Conservation (phyloP, 2,888 invertebrate species). For the Blera fallax region DNA sequence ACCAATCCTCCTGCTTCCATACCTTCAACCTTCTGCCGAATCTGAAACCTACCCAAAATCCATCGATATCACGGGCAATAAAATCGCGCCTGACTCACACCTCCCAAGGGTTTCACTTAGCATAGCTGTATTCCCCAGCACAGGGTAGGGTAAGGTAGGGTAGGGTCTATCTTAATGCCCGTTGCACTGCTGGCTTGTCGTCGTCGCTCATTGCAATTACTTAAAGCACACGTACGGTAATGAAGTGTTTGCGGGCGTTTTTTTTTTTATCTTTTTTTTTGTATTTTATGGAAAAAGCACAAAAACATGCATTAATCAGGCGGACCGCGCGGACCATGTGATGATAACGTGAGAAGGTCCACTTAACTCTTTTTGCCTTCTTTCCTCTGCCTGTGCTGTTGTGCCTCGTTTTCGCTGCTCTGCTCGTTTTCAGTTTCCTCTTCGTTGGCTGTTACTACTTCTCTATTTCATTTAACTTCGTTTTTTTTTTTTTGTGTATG, state of each 20-base stretch:
- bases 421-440: conserved; percentile 36
- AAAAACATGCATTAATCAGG: conserved; percentile 69
- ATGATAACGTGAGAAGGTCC: conserved; percentile 72
- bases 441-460: conserved; percentile 35
- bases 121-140: neutral
- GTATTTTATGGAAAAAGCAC: conserved; percentile 54
- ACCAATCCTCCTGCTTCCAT: conserved; percentile 64
- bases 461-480: conserved; percentile 52
- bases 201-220: conserved; percentile 59
- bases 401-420: conserved; percentile 25
- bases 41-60: conserved; percentile 63
- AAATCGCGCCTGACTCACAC: conserved; percentile 52
- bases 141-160: neutral
- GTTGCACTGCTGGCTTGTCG: conserved; percentile 21
- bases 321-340: conserved; percentile 58
- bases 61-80: conserved; percentile 53
- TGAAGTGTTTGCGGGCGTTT: conserved; percentile 59
- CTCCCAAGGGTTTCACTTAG: conserved; percentile 36
- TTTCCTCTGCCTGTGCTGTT: conserved; percentile 1
- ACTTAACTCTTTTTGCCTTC: conserved; percentile 52
- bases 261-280: no score
- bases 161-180: conserved; percentile 49
- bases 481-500: neutral
- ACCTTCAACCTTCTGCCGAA: conserved; percentile 41
- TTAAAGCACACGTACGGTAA: conserved; percentile 70